These are phyloP conservation scores for Latrodectus elegans DNA, from an alignment of 2,888 invertebrate genomes.

Conservation along the genomic window DNA sequence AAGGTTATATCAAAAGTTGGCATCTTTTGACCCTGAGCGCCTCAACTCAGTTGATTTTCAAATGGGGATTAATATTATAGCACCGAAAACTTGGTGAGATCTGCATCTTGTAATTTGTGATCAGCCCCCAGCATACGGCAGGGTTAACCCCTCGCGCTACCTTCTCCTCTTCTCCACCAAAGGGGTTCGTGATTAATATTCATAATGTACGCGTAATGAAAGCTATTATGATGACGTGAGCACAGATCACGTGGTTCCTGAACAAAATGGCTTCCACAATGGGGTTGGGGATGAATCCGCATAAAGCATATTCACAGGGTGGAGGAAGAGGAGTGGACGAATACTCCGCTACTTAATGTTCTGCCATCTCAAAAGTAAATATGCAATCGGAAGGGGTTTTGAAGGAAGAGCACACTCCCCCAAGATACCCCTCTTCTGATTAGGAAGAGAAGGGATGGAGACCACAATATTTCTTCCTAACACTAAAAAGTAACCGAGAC, in stretches of 20 bases:
- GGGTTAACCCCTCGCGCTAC: constrained; percentile 8
- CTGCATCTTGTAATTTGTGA: constrained; percentile 21
- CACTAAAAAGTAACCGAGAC: too few relatives aligned
- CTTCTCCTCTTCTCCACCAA: constrained; percentile 46
- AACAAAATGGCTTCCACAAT: constrained; percentile 69
- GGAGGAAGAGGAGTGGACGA: constrained; percentile 23
- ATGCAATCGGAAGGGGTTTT: constrained; percentile 51
- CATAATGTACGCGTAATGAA: constrained; percentile 70
- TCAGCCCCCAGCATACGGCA: constrained; percentile 17
- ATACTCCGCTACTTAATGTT: constrained; percentile 49
- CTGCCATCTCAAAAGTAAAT: constrained; percentile 62
- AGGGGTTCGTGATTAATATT: constrained; percentile 69
- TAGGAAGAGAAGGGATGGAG: not conserved
- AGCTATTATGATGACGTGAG: constrained; percentile 70
- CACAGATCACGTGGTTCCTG: constrained; percentile 68
- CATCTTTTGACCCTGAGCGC: too few relatives aligned
- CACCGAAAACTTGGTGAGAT: too few relatives aligned
- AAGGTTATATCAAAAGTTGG: too few relatives aligned
- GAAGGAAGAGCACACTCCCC: constrained; percentile 22
- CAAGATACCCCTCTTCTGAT: not conserved
- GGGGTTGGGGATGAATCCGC: constrained; percentile 52
- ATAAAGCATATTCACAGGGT: constrained; percentile 31
- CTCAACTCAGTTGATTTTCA: too few relatives aligned
- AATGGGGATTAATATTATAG: too few relatives aligned
- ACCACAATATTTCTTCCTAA: too few relatives aligned